A percentile compares a stretch with the other conserved stretches of the same genome.
Conservation (phyloP, 2,797 vertebrate species). For the Acridotheres tristis region DNA sequence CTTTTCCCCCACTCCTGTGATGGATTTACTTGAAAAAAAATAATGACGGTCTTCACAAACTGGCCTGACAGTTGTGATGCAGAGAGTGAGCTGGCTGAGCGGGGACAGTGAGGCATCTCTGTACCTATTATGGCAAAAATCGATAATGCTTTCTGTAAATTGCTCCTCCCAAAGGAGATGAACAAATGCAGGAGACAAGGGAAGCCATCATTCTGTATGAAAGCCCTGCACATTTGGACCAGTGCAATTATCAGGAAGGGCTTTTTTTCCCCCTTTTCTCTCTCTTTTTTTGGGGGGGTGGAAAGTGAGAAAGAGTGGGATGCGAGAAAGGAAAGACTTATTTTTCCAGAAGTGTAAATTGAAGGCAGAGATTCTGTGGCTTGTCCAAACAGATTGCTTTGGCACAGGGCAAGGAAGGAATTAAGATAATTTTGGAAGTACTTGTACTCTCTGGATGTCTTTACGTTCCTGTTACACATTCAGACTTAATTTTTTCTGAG, state of each 20-base stretch:
- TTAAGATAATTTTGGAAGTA: background rate
- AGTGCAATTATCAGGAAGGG: slow-evolving; percentile 79
- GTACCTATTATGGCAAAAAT: slow-evolving; percentile 88
- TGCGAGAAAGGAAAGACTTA: background rate
- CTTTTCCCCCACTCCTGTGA: slow-evolving; percentile 73
- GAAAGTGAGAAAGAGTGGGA: background rate
- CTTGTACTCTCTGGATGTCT: background rate
- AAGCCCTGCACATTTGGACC: slow-evolving; percentile 76
- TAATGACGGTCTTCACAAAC: slow-evolving; percentile 82
- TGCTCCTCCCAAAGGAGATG: slow-evolving; percentile 85
- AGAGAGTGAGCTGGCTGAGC: slow-evolving; percentile 78
- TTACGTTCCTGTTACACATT: background rate
- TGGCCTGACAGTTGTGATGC: slow-evolving; percentile 82
- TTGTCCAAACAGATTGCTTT: background rate
- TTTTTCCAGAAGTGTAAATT: slow-evolving; percentile 63
- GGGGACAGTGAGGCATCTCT: slow-evolving; percentile 80
- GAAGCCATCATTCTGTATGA: slow-evolving; percentile 82
- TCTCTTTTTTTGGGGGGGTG: background rate
- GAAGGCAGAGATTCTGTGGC: slow-evolving; percentile 6
- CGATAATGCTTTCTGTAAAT: slow-evolving; percentile 87
- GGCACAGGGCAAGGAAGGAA: background rate
- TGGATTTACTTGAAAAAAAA: slow-evolving; percentile 83
- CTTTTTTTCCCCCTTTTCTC: slow-evolving; percentile 16
- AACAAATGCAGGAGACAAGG: slow-evolving; percentile 83
- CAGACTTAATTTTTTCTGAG: slow-evolving; percentile 30